These are phyloP conservation scores for Drosophila baimaii DNA, from an alignment of 1,140 invertebrate species.

Conservation along the genomic window DNA sequence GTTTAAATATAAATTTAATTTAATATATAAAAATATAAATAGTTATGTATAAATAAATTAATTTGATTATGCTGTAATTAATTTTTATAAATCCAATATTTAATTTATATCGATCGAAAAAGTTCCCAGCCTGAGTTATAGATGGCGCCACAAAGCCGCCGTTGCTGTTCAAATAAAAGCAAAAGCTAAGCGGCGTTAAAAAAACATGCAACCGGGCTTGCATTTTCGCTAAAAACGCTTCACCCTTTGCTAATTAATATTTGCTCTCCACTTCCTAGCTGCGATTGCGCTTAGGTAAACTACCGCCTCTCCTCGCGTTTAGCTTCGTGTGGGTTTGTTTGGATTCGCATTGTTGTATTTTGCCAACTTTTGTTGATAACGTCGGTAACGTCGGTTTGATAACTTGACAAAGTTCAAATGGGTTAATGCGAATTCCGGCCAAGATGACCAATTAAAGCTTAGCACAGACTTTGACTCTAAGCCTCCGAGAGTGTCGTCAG, in stretches of 20 bases:
- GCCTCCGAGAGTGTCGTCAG: slow-evolving; percentile 37
- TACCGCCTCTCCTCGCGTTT: background rate
- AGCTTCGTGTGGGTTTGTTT: slow-evolving; percentile 4
- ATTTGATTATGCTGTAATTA: background rate
- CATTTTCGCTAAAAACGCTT: slow-evolving; percentile 34
- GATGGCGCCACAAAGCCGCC: background rate
- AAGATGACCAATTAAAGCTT: slow-evolving; percentile 37
- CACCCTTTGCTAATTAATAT: slow-evolving; percentile 54
- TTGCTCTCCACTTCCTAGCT: slow-evolving; percentile 57
- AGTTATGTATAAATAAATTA: background rate
- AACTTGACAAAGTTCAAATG: slow-evolving; percentile 39
- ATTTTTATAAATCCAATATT: no score
- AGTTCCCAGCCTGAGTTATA: background rate
- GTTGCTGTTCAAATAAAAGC: slow-evolving; percentile 39
- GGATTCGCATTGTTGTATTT: slow-evolving; percentile 10
- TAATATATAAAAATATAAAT: background rate
- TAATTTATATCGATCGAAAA: background rate
- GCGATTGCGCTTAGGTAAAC: slow-evolving; percentile 45
- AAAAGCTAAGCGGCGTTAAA: slow-evolving; percentile 2
- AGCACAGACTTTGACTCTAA: slow-evolving; percentile 45
- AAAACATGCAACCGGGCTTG: slow-evolving; percentile 14
- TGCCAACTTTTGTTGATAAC: slow-evolving; percentile 36
- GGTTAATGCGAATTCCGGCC: slow-evolving; percentile 49
- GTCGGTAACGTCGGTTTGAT: slow-evolving; percentile 12
- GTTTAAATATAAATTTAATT: background rate